Evolutionary conservation across 2,888 invertebrate species (phyloP).

Genomic region (Zygaena filipendulae): DNA sequence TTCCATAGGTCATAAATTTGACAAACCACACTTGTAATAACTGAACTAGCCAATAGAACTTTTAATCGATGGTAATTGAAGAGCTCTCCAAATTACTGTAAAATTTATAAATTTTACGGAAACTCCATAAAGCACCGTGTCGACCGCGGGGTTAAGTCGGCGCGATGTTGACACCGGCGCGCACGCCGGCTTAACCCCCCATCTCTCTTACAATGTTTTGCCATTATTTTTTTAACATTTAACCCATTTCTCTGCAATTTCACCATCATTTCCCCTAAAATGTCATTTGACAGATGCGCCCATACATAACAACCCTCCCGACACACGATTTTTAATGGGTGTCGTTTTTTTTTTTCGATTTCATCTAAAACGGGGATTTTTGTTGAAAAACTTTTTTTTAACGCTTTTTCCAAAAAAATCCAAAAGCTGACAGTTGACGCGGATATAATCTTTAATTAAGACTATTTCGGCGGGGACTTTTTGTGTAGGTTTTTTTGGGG

Average conservation of each 20-base stretch:
- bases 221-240: conserved; percentile 48
- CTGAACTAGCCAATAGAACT: too few species aligned
- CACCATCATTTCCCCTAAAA: conserved; percentile 39
- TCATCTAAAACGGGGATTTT: conserved; percentile 39
- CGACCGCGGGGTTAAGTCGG: conserved; percentile 33
- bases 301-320: conserved; percentile 37
- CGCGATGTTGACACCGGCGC: conserved; percentile 25
- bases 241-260: conserved; percentile 65
- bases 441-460: conserved; percentile 66
- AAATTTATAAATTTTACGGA: too few species aligned
- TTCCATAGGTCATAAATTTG: too few species aligned
- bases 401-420: too few species aligned
- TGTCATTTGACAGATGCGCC: conserved; percentile 54
- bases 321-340: conserved; percentile 52
- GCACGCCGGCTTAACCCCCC: conserved; percentile 38
- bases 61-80: too few species aligned
- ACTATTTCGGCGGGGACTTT: conserved; percentile 45
- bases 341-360: conserved; percentile 46
- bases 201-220: conserved; percentile 35
- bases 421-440: conserved; percentile 67
- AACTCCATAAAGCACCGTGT: conserved; percentile 11
- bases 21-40: too few species aligned
- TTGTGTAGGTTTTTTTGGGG: conserved; percentile 14
- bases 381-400: conserved; percentile 33
- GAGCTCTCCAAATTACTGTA: too few species aligned